Evolutionary conservation across 2,113 vertebrate genomes (phyloP).

Genomic region (Microtus montanus): DNA sequence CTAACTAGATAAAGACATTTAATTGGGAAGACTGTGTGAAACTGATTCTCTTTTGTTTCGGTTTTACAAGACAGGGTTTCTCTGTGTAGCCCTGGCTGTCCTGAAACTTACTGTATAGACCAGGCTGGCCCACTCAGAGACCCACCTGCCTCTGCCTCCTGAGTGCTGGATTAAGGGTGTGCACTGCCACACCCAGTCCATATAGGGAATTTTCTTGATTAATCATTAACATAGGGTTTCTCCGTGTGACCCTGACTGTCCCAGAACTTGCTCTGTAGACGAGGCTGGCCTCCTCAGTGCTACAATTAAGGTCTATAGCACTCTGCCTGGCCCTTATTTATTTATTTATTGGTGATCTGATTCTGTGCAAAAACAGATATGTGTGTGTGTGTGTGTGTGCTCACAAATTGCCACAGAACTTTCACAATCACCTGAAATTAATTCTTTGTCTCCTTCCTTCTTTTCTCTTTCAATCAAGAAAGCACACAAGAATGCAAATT

Average conservation of each 20-base stretch:
- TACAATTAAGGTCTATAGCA: not conserved
- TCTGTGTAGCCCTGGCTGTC: not conserved
- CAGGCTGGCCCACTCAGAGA: not conserved
- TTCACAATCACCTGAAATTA: constrained; percentile 4
- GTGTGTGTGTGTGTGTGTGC: not conserved
- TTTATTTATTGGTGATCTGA: not conserved
- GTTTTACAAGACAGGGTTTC: not conserved
- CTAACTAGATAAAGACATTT: constrained; percentile 24
- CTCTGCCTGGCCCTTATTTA: not conserved
- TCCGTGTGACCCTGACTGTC: not conserved
- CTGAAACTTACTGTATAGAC: not conserved
- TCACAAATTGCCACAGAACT: constrained; percentile 29
- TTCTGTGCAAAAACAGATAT: constrained; percentile 41
- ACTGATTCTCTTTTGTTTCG: not conserved
- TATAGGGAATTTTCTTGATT: not conserved
- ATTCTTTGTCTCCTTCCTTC: not conserved
- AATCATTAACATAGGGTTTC: not conserved
- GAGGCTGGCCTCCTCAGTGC: not conserved
- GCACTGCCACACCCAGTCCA: no score
- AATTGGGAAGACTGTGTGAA: constrained; percentile 22
- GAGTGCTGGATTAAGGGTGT: not conserved
- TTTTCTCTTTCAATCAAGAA: constrained; percentile 28
- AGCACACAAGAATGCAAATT: constrained; percentile 22
- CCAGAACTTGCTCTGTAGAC: not conserved
- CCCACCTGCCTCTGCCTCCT: not conserved